Evolutionary conservation across 1,140 invertebrate species (phyloP), one percentile per base, ranked within the genome.

Genomic region (Macrosteles quadrilineatus): DNA sequence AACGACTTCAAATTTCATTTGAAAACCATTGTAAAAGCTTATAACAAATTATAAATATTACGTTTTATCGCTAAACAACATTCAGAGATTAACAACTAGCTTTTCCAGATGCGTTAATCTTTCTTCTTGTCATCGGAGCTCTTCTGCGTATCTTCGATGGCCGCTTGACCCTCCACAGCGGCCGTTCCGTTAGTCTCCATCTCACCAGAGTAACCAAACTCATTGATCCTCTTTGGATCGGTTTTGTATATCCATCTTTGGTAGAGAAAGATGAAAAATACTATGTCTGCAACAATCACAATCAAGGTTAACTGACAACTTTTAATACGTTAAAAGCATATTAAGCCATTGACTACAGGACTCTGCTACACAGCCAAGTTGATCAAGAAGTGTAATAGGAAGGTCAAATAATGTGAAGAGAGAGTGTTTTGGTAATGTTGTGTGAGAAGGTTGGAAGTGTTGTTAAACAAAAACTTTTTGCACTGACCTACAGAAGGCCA

Each of bases 251-350:
- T 98, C 90, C 94, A 99, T 67, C 95, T 88, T 84, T 99, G 98
- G 80, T 99, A 99, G 55, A 99, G 85, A 85, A 96, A 99, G 77
- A 99, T 96, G 78, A 98, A 95, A 86, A 99, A 99, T 30, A 99
- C 91, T 74, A 99, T 96, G 84, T 99, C 93, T 91, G 83, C 68
- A 87, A 87, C 53, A 74, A 70, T 79, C 75, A 73, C 43, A 50
- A 75, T 29, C 70, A 71, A 45, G n/a, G n/a, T n/a, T n/a, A n/a
- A n/a, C n/a, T 3, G 68, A n/a, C n/a, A n/a, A n/a, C n/a, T n/a
- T n/a, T n/a, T n/a, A n/a, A n/a, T n/a, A n/a, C n/a, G n/a, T n/a
- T n/a, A n/a, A n/a, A n/a, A n/a, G n/a, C n/a, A n/a, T n/a, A n/a
- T n/a, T n/a, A n/a, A n/a, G n/a, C n/a, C n/a, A n/a, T n/a, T n/a